These are phyloP conservation scores for Drosophila nigritarsus DNA, from an alignment of 2,888 invertebrate genomes.

Conservation along the genomic window DNA sequence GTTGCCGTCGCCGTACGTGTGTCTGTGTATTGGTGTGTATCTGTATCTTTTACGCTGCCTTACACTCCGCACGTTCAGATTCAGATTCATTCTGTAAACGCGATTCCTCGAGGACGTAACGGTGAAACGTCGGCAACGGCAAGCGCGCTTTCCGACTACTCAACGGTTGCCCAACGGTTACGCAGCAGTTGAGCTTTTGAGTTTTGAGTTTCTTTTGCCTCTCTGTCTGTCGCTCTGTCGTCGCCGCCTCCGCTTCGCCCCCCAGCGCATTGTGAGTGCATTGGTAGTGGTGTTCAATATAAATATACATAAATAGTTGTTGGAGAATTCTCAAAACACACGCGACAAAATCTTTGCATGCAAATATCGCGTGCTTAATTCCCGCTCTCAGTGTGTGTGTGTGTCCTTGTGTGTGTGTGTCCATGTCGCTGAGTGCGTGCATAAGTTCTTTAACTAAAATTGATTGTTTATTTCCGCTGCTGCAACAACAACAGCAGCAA, in stretches of 20 bases:
- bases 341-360: slow-evolving; percentile 55
- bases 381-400: slow-evolving; percentile 20
- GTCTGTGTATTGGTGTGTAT: slow-evolving; percentile 64
- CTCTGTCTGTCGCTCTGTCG: slow-evolving; percentile 18
- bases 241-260: slow-evolving; percentile 12
- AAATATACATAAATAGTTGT: slow-evolving; percentile 13
- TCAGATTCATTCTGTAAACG: slow-evolving; percentile 85
- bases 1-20: slow-evolving; percentile 27
- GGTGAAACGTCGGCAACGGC: slow-evolving; percentile 82
- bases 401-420: slow-evolving; percentile 30
- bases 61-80: slow-evolving; percentile 85
- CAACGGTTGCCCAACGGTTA: slow-evolving; percentile 66
- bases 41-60: slow-evolving; percentile 84
- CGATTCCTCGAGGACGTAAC: slow-evolving; percentile 86
- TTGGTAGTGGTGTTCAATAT: slow-evolving; percentile 29
- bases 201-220: slow-evolving; percentile 46
- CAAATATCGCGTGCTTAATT: slow-evolving; percentile 64
- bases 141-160: slow-evolving; percentile 78
- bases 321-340: slow-evolving; percentile 48
- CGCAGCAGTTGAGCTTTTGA: slow-evolving; percentile 55
- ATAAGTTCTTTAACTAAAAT: slow-evolving; percentile 79
- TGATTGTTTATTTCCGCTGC: slow-evolving; percentile 79
- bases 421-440: slow-evolving; percentile 64
- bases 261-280: slow-evolving; percentile 23
- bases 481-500: slow-evolving; percentile 52